phyloP scores from a whole-genome alignment of 2,888 invertebrate genomes.

The Lepidocyrtoides sp. region DNA sequence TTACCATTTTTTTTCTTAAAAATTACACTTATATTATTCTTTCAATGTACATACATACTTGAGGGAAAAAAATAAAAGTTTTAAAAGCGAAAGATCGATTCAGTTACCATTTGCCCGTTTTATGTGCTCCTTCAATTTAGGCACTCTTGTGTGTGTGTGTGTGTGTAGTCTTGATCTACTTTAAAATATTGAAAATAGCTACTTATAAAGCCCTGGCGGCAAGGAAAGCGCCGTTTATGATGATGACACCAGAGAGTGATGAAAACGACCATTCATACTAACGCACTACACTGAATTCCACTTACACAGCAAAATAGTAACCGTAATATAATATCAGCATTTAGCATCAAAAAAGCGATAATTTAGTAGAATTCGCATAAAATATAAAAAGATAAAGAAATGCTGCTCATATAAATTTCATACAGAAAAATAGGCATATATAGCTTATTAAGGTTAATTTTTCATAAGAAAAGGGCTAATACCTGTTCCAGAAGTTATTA shows the following conservation, averaged over 20 bases:
- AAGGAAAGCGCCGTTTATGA: constrained; percentile 27
- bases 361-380: not conserved
- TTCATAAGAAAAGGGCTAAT: not conserved
- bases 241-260: constrained; percentile 3
- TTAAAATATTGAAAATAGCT: constrained; percentile 58
- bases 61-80: not conserved
- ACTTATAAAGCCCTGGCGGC: constrained; percentile 33
- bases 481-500: not conserved
- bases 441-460: not conserved
- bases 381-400: not conserved
- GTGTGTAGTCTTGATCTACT: not conserved
- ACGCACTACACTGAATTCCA: constrained; percentile 19
- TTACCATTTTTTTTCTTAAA: no score
- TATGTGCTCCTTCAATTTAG: not conserved
- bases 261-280: constrained; percentile 14
- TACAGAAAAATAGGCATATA: not conserved
- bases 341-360: not conserved
- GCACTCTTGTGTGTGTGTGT: no score
- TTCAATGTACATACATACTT: not conserved
- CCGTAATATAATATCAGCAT: not conserved
- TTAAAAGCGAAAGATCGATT: not conserved
- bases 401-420: not conserved
- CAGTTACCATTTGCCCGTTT: not conserved
- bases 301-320: constrained; percentile 7
- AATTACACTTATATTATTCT: no score